phyloP scores from a whole-genome alignment of 2,888 invertebrate species.

The Abrostola tripartita region DNA sequence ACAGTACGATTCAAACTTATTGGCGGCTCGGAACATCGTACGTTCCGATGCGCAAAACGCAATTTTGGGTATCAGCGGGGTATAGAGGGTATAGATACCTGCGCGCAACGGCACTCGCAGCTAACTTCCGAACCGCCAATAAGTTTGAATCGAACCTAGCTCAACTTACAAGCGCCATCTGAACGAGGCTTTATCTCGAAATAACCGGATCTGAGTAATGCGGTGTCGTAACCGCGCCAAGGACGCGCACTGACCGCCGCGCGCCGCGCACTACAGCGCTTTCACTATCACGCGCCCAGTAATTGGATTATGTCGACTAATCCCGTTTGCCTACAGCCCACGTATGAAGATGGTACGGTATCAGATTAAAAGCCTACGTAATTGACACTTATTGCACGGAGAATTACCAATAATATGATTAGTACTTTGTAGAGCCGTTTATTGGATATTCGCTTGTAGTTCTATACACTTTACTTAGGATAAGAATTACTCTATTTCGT shows the following conservation, averaged over 20 bases:
- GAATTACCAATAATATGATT: not conserved
- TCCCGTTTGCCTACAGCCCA: conserved; percentile 12
- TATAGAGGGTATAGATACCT: too few relatives aligned
- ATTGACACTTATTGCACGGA: not conserved
- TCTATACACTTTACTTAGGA: too few relatives aligned
- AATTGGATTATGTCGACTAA: conserved; percentile 57
- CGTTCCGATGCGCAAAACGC: too few relatives aligned
- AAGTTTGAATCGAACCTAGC: too few relatives aligned
- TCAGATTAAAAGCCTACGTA: not conserved
- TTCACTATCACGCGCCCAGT: conserved; percentile 64
- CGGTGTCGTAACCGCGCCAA: conserved; percentile 62
- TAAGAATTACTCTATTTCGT: too few relatives aligned
- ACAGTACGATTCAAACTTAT: too few relatives aligned
- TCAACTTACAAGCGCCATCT: conserved; percentile 9
- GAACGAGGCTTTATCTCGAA: conserved; percentile 23
- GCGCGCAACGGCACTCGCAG: too few relatives aligned
- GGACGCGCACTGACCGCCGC: conserved; percentile 65
- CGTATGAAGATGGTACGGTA: conserved; percentile 16
- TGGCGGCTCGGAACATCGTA: too few relatives aligned
- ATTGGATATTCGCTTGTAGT: not conserved
- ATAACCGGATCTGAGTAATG: conserved; percentile 59
- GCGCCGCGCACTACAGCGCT: conserved; percentile 47
- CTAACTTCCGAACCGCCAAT: too few relatives aligned
- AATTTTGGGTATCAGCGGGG: too few relatives aligned
- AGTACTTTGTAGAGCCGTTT: not conserved